phyloP scores from a whole-genome alignment of 2,888 invertebrate genomes.

The Monochamus alternatus region DNA sequence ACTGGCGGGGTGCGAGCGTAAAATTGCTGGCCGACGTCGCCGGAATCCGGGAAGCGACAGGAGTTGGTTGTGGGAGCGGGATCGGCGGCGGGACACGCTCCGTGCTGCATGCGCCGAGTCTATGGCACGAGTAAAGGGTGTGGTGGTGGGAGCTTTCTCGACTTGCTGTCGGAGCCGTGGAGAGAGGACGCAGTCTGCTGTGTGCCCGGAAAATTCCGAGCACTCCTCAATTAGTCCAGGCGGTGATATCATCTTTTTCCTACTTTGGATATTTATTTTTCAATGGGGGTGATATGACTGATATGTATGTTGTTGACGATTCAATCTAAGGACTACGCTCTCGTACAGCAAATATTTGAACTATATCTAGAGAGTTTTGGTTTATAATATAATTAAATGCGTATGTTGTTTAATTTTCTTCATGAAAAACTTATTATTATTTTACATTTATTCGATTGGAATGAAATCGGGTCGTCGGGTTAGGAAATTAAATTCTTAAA shows the following conservation, averaged over 20 bases:
- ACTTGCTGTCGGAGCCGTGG: conserved; percentile 9
- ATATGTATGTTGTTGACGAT: too few relatives aligned
- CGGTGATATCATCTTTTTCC: not conserved
- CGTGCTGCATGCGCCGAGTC: conserved; percentile 33
- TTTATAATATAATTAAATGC: too few relatives aligned
- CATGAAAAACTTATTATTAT: too few relatives aligned
- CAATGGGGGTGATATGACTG: too few relatives aligned
- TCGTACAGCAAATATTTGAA: too few relatives aligned
- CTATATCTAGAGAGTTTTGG: too few relatives aligned
- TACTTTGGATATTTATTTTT: too few relatives aligned
- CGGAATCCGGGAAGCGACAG: conserved; percentile 37
- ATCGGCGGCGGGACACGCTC: conserved; percentile 23
- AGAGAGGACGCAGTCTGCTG: conserved; percentile 20
- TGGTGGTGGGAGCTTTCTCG: conserved; percentile 46
- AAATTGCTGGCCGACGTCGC: not conserved
- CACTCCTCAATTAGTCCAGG: conserved; percentile 6
- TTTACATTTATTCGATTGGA: too few relatives aligned
- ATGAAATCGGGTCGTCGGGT: too few relatives aligned
- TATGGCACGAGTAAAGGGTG: conserved; percentile 53
- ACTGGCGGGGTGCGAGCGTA: not conserved
- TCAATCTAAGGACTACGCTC: too few relatives aligned
- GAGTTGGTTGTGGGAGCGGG: conserved; percentile 33
- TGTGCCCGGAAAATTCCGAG: conserved; percentile 13
- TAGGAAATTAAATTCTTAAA: too few relatives aligned
- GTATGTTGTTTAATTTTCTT: too few relatives aligned